Conservation (phyloP, 2,888 invertebrate genomes). For the Microplitis manilae region DNA sequence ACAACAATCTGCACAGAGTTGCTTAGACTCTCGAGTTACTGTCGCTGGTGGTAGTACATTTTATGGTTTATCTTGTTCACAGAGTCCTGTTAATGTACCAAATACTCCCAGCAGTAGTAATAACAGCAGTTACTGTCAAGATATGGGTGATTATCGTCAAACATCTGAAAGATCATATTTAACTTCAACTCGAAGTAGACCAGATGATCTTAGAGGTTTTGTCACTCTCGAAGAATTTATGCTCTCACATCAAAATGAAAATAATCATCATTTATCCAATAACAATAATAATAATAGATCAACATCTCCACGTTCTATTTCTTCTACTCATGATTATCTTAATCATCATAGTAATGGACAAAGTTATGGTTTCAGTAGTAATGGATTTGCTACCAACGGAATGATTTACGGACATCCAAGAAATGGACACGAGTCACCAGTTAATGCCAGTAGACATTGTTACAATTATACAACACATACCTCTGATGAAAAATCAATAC, state of each 20-base stretch:
- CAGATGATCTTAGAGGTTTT: constrained; percentile 78
- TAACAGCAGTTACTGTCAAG: constrained; percentile 48
- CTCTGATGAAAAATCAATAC: constrained; percentile 15
- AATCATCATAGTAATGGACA: constrained; percentile 53
- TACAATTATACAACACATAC: constrained; percentile 13
- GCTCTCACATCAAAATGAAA: constrained; percentile 83
- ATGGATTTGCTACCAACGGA: constrained; percentile 55
- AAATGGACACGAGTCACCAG: constrained; percentile 55
- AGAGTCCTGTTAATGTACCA: constrained; percentile 63
- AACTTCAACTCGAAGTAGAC: constrained; percentile 60
- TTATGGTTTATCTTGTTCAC: constrained; percentile 64
- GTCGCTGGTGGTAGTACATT: constrained; percentile 68
- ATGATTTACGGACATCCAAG: constrained; percentile 58
- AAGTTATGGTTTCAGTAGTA: constrained; percentile 37
- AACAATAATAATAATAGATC: constrained; percentile 49
- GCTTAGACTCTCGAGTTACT: constrained; percentile 64
- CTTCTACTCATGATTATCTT: constrained; percentile 64
- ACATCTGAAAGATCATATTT: constrained; percentile 62
- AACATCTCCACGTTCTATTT: constrained; percentile 53
- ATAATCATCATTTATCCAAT: constrained; percentile 72
- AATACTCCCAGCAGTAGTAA: constrained; percentile 46
- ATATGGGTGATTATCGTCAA: constrained; percentile 66
- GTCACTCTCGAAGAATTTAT: constrained; percentile 86
- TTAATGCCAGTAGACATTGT: constrained; percentile 1
- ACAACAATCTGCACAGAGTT: constrained; percentile 58